Percentiles rank a stretch among this genome's conserved stretches.
phyloP scores from a whole-genome alignment of 2,113 vertebrate genomes.

The Bubo scandiacus region DNA sequence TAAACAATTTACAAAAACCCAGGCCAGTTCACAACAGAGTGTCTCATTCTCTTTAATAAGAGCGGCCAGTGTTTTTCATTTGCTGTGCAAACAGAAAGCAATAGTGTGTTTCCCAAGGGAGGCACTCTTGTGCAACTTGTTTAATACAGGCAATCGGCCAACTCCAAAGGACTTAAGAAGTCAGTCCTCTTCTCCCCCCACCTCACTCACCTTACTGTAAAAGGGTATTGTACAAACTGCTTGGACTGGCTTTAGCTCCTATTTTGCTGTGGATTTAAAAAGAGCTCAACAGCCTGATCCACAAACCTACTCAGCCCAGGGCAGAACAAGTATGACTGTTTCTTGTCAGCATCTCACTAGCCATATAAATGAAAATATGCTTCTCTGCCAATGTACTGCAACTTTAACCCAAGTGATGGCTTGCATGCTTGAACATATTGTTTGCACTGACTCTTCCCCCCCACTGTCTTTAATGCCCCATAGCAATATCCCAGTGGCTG shows the following conservation, averaged over 20 bases:
- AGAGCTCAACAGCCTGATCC: neutral
- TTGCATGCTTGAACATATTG: neutral
- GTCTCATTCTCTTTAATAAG: neutral
- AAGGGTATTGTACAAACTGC: neutral
- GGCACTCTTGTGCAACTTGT: neutral
- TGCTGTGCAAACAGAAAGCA: neutral
- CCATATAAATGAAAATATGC: neutral
- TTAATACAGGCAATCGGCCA: neutral
- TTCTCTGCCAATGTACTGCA: neutral
- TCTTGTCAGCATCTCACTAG: neutral
- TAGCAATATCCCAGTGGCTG: neutral
- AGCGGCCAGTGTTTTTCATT: neutral
- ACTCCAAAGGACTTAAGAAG: neutral
- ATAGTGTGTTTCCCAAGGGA: neutral
- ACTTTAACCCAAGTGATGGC: neutral
- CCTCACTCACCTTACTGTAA: neutral
- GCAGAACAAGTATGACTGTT: neutral
- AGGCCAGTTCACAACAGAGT: neutral
- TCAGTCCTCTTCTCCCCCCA: neutral
- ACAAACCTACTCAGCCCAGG: neutral
- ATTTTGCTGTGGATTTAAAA: neutral
- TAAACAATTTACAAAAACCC: neutral
- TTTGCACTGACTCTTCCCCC: neutral
- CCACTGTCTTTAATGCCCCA: rapidly evolving
- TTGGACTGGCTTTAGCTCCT: neutral